These are phyloP conservation scores for Takifugu flavidus DNA, from an alignment of 2,113 vertebrate species.

Conservation along the genomic window DNA sequence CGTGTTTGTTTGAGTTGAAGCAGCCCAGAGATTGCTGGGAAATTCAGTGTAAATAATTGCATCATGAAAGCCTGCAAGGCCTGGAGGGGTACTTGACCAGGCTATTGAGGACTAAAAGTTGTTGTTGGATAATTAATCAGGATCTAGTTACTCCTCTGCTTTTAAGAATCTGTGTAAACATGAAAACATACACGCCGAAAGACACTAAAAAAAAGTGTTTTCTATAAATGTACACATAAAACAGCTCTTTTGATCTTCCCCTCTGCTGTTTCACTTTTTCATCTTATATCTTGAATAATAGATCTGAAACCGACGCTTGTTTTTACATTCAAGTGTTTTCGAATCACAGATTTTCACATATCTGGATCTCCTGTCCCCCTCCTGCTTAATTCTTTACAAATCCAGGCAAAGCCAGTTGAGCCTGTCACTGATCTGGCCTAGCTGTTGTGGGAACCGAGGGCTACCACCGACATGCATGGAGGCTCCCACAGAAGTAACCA, in stretches of 20 bases:
- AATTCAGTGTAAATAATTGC: not conserved
- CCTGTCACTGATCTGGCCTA: constrained; percentile 34
- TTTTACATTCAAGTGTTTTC: not conserved
- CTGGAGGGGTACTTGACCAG: too few species aligned
- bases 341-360: not conserved
- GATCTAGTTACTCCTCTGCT: too few species aligned
- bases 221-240: constrained; percentile 7
- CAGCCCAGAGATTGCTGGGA: not conserved
- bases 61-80: too few species aligned
- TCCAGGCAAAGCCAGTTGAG: constrained; percentile 36
- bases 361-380: constrained; percentile 16
- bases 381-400: constrained; percentile 22
- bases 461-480: constrained; percentile 46
- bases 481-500: constrained; percentile 54
- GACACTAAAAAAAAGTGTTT: not conserved
- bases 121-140: too few species aligned
- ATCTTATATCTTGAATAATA: constrained; percentile 8
- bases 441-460: constrained; percentile 22
- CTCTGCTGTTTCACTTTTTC: not conserved
- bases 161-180: not conserved
- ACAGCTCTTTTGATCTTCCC: not conserved
- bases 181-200: too few species aligned
- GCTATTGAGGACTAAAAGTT: too few species aligned
- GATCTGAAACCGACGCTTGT: not conserved
- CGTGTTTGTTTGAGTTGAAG: constrained; percentile 22